These are phyloP conservation scores for Ameiurus melas DNA, from an alignment of 2,113 vertebrate species.

Conservation along the genomic window DNA sequence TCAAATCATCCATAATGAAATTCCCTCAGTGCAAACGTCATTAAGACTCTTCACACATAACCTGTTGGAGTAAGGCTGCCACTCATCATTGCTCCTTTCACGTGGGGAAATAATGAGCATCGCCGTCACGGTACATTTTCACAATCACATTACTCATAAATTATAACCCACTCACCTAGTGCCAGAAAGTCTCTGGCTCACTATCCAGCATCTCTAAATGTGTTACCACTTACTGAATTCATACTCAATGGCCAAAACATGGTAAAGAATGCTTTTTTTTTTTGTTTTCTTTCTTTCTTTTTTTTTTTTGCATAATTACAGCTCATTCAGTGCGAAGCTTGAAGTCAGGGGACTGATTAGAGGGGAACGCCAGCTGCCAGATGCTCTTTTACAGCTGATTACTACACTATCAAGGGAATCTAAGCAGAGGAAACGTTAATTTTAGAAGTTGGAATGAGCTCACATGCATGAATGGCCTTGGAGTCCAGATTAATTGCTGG, in stretches of 20 bases:
- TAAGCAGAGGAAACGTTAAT: constrained; percentile 36
- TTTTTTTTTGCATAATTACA: constrained; percentile 40
- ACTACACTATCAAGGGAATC: constrained; percentile 29
- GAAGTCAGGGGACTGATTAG: constrained; percentile 39
- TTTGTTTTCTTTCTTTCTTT: not conserved
- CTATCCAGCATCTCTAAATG: not conserved
- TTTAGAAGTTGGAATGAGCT: constrained; percentile 32
- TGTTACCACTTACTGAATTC: not conserved
- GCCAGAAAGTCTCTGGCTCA: constrained; percentile 16
- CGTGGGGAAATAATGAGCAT: constrained; percentile 20
- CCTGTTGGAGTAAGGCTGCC: constrained; percentile 20
- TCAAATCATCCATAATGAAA: constrained; percentile 45
- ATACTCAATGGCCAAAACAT: not conserved
- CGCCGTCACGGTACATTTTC: constrained; percentile 1
- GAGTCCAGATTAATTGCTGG: constrained; percentile 14
- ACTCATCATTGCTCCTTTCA: constrained; percentile 13
- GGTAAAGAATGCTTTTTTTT: constrained; percentile 27
- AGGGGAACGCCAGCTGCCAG: constrained; percentile 44
- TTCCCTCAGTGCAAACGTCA: constrained; percentile 30
- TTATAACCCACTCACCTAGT: constrained; percentile 6
- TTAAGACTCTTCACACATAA: constrained; percentile 42
- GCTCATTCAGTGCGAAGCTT: constrained; percentile 23
- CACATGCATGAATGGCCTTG: not conserved
- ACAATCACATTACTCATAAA: not conserved
- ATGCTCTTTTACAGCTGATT: constrained; percentile 53